Evolutionary conservation across 2,113 vertebrate genomes (phyloP).

Genomic region (Oreotrochilus melanogaster): DNA sequence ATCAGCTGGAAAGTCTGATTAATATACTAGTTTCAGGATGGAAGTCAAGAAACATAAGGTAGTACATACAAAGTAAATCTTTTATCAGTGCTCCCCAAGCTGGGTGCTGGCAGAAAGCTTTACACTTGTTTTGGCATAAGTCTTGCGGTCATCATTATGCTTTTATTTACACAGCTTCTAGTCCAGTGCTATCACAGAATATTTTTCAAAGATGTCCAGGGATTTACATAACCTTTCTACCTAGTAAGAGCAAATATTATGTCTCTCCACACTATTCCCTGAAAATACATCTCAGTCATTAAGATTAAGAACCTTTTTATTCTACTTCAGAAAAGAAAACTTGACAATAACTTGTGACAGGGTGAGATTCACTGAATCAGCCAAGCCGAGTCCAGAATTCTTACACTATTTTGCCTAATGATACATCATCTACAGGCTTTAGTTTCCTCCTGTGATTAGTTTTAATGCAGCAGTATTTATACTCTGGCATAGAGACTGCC

Average conservation of each 20-base stretch:
- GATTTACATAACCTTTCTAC: neutral
- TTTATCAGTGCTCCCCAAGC: neutral
- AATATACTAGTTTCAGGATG: neutral
- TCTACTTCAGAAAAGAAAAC: neutral
- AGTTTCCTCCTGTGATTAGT: slow-evolving; percentile 49
- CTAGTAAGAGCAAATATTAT: neutral
- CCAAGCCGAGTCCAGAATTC: neutral
- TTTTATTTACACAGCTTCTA: neutral
- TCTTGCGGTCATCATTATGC: neutral
- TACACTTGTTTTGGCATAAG: neutral
- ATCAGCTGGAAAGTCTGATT: neutral
- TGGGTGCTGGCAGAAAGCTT: neutral
- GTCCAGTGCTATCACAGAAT: neutral
- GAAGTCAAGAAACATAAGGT: neutral
- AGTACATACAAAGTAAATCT: neutral
- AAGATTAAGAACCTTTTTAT: neutral
- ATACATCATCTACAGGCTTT: slow-evolving; percentile 8
- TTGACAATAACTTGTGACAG: neutral
- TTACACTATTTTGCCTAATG: slow-evolving; percentile 28
- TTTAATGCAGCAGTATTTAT: slow-evolving; percentile 52
- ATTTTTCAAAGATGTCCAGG: neutral
- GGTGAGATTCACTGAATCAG: neutral
- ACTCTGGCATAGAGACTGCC: slow-evolving; percentile 25
- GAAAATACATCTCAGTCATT: neutral
- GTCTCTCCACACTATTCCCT: neutral